phyloP scores from a whole-genome alignment of 2,113 vertebrate species.

The Phalacrocorax pelagicus region DNA sequence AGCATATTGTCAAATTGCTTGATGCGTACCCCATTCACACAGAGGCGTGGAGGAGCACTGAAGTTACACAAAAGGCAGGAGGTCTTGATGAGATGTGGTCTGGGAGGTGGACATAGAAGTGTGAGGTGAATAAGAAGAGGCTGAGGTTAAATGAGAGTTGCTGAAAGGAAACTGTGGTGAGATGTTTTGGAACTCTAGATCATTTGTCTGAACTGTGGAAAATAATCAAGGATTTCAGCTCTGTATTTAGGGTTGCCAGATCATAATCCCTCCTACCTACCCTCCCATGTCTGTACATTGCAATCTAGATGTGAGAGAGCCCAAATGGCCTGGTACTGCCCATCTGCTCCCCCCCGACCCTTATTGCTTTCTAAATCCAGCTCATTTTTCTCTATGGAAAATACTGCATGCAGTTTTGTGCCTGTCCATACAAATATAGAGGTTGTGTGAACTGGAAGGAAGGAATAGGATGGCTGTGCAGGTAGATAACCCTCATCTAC shows the following conservation, averaged over 20 bases:
- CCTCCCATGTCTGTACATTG: background rate
- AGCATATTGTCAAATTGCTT: fast-evolving
- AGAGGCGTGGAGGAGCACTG: background rate
- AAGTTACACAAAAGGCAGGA: background rate
- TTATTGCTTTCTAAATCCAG: background rate
- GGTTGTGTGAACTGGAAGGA: background rate
- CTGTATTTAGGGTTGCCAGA: background rate
- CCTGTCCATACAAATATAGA: background rate
- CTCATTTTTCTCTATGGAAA: background rate
- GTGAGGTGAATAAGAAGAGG: background rate
- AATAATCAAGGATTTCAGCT: background rate
- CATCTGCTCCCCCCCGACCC: background rate
- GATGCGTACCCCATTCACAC: background rate
- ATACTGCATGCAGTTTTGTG: background rate
- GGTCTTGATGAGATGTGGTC: background rate
- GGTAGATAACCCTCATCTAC: background rate
- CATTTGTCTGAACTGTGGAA: background rate
- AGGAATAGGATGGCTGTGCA: background rate
- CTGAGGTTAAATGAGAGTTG: background rate
- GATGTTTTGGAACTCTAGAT: background rate
- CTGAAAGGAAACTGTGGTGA: background rate
- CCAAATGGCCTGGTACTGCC: background rate
- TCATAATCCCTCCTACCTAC: background rate
- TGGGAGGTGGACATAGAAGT: background rate
- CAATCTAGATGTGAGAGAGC: background rate